Percentiles rank a stretch among this genome's conserved stretches.
Conservation (phyloP, 2,113 vertebrate species). For the Promerops cafer region DNA sequence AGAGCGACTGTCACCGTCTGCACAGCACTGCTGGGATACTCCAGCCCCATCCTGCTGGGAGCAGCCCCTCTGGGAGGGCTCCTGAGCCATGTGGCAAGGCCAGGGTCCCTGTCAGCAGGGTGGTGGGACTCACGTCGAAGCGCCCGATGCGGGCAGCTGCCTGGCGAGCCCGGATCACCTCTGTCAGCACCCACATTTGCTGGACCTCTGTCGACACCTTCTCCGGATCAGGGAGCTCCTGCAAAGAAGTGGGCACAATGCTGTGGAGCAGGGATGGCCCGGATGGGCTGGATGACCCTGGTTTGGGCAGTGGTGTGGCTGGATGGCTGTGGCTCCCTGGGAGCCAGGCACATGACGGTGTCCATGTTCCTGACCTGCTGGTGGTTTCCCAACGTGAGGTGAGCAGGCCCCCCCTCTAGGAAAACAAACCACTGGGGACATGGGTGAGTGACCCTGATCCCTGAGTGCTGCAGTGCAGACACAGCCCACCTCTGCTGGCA, state of each 20-base stretch:
- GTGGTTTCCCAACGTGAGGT: neutral
- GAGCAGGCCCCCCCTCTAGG: neutral
- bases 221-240: slow-evolving; percentile 87
- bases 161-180: slow-evolving; percentile 89
- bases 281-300: fast-evolving
- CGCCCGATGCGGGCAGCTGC: slow-evolving; percentile 85
- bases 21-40: neutral
- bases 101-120: fast-evolving
- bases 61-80: neutral
- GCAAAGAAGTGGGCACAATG: neutral
- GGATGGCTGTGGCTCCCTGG: neutral
- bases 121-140: slow-evolving; percentile 84
- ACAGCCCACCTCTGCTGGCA: neutral
- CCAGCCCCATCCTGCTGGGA: neutral
- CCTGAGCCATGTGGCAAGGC: neutral
- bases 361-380: fast-evolving
- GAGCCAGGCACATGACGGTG: fast-evolving
- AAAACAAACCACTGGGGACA: neutral
- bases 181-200: slow-evolving; percentile 96
- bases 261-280: fast-evolving
- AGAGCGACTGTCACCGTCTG: neutral
- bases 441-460: neutral
- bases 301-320: neutral
- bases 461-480: fast-evolving
- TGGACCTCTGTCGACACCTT: slow-evolving; percentile 89